Percentiles rank a stretch among this genome's conserved stretches.
Conservation (phyloP, 2,113 vertebrate genomes). For the Oceanites oceanicus region DNA sequence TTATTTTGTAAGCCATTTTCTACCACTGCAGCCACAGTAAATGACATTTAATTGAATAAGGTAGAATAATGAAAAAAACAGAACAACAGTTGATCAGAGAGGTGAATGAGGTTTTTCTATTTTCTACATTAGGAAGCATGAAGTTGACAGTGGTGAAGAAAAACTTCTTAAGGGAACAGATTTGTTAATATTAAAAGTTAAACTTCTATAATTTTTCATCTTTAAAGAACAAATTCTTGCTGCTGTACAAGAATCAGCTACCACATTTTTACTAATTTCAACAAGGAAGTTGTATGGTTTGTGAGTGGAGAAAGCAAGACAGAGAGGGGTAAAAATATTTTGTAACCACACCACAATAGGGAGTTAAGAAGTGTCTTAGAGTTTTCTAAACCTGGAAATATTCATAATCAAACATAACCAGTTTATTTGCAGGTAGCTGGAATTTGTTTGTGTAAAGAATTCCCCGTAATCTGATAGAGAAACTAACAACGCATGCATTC, state of each 20-base stretch:
- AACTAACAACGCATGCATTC: not conserved
- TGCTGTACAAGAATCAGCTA: not conserved
- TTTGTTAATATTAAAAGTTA: not conserved
- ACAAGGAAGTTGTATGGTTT: not conserved
- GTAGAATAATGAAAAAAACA: not conserved
- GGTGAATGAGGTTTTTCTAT: not conserved
- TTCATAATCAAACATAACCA: not conserved
- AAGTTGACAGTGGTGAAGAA: not conserved
- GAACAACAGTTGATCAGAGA: not conserved
- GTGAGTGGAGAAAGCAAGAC: not conserved
- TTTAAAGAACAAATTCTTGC: not conserved
- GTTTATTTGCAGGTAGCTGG: not conserved
- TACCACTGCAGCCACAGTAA: not conserved
- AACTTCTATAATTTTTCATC: not conserved
- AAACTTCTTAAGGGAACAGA: not conserved
- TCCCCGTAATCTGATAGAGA: not conserved
- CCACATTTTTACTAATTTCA: not conserved
- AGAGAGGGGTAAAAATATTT: not conserved
- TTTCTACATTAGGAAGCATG: not conserved
- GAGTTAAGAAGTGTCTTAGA: not conserved
- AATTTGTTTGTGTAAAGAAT: not conserved
- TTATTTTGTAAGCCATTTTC: not conserved
- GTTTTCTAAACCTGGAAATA: not conserved
- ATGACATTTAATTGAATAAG: not conserved
- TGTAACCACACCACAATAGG: not conserved